These are phyloP conservation scores for Ornithoptera alexandrae DNA, from an alignment of 2,888 invertebrate genomes.

Conservation along the genomic window DNA sequence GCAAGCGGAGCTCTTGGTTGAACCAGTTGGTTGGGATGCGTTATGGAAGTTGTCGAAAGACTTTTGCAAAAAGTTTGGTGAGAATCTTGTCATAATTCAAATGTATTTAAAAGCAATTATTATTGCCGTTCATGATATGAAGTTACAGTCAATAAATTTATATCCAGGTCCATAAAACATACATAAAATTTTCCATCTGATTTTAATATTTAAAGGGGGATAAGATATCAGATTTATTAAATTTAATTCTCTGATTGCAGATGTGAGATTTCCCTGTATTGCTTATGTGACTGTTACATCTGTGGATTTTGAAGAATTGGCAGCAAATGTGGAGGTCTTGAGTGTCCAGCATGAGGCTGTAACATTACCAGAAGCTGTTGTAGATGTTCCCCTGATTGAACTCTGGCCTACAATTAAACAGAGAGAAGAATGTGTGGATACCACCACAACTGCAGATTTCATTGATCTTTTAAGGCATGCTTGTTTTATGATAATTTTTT, in stretches of 20 bases:
- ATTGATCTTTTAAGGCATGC: conserved; percentile 80
- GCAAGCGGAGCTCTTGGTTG: conserved; percentile 79
- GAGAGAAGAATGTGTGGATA: conserved; percentile 77
- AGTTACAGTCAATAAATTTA: too few species aligned
- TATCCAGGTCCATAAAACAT: too few species aligned
- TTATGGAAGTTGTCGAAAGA: conserved; percentile 84
- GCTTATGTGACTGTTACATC: conserved; percentile 80
- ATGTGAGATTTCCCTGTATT: conserved; percentile 83
- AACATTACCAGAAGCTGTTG: conserved; percentile 79
- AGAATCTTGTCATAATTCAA: neutral
- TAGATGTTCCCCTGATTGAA: conserved; percentile 80
- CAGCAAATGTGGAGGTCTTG: conserved; percentile 80
- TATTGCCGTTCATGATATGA: too few species aligned
- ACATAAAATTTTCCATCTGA: neutral
- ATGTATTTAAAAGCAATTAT: too few species aligned
- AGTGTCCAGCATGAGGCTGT: conserved; percentile 83
- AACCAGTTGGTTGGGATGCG: conserved; percentile 85
- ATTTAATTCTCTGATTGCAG: conserved; percentile 45
- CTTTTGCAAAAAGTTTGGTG: conserved; percentile 81
- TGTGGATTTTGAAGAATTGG: conserved; percentile 76
- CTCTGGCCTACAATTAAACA: conserved; percentile 84
- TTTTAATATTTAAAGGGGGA: neutral
- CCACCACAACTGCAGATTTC: conserved; percentile 81
- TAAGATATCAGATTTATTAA: neutral
- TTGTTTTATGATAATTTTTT: neutral